Percentiles rank a stretch among this genome's conserved stretches.
These are phyloP conservation scores for Dinoponera quadriceps DNA, from an alignment of 1,140 invertebrate species.

Conservation along the genomic window DNA sequence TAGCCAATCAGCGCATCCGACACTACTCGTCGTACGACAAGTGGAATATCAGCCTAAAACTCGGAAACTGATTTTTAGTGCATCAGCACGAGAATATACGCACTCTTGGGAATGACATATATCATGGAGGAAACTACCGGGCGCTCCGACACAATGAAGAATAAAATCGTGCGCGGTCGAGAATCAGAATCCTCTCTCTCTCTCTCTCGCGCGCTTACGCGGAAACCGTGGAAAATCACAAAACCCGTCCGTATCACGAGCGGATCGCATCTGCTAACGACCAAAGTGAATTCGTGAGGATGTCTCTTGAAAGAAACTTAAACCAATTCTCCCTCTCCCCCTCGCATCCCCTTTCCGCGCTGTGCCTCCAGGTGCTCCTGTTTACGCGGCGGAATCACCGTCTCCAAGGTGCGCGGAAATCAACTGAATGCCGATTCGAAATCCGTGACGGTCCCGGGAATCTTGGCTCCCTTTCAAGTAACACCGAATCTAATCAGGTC, in stretches of 20 bases:
- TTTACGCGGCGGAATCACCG: slow-evolving; percentile 76
- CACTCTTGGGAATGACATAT: too few relatives aligned
- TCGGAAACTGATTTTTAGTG: too few relatives aligned
- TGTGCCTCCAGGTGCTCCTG: slow-evolving; percentile 40
- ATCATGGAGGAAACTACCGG: background rate
- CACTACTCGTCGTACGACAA: too few relatives aligned
- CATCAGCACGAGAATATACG: too few relatives aligned
- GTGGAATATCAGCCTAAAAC: too few relatives aligned
- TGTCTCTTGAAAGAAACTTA: slow-evolving; percentile 61
- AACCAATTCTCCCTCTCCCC: slow-evolving; percentile 48
- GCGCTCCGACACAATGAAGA: slow-evolving; percentile 39
- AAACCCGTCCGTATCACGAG: slow-evolving; percentile 75
- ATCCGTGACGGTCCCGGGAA: slow-evolving; percentile 79
- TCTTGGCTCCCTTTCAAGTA: slow-evolving; percentile 66
- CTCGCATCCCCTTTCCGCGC: background rate
- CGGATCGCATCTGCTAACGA: slow-evolving; percentile 78
- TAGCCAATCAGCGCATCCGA: too few relatives aligned
- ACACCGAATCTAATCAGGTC: slow-evolving; percentile 77
- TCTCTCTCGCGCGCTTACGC: background rate
- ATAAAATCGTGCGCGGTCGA: slow-evolving; percentile 43
- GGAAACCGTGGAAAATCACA: slow-evolving; percentile 72
- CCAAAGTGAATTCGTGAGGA: slow-evolving; percentile 57
- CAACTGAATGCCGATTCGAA: slow-evolving; percentile 75
- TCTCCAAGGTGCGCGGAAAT: slow-evolving; percentile 79
- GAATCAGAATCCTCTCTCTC: slow-evolving; percentile 7